phyloP scores from a whole-genome alignment of 2,113 vertebrate genomes.

The Toxotes jaculatrix region DNA sequence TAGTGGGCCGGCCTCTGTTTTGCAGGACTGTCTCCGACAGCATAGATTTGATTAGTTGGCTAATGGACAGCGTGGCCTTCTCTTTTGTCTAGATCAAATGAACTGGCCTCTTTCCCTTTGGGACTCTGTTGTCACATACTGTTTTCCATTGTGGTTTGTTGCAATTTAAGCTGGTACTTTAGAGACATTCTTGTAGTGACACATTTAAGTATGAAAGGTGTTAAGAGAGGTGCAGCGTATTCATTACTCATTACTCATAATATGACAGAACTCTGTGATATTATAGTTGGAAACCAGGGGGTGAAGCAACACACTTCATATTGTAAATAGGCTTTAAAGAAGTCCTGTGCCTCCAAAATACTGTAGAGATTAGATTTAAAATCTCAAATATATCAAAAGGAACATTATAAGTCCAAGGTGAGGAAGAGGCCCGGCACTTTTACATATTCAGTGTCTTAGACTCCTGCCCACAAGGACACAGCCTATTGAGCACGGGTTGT shows the following conservation, averaged over 20 bases:
- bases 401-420: too few relatives aligned
- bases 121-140: slow-evolving; percentile 13
- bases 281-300: neutral
- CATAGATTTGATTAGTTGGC: slow-evolving; percentile 53
- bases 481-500: neutral
- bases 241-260: neutral
- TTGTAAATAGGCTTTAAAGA: neutral
- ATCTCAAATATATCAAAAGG: neutral
- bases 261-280: neutral
- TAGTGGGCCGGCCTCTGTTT: slow-evolving; percentile 9
- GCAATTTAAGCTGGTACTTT: neutral
- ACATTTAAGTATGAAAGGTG: neutral
- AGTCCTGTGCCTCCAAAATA: neutral
- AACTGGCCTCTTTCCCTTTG: slow-evolving; percentile 26
- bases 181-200: neutral
- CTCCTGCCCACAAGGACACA: neutral
- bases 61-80: slow-evolving; percentile 22
- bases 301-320: neutral
- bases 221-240: neutral
- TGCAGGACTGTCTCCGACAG: slow-evolving; percentile 23
- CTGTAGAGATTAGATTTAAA: neutral
- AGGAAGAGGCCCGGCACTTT: too few relatives aligned
- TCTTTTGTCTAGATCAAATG: slow-evolving; percentile 48
- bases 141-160: slow-evolving; percentile 17
- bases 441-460: neutral